Evolutionary conservation across 2,888 invertebrate species (phyloP).

Genomic region (Sympetrum striolatum): DNA sequence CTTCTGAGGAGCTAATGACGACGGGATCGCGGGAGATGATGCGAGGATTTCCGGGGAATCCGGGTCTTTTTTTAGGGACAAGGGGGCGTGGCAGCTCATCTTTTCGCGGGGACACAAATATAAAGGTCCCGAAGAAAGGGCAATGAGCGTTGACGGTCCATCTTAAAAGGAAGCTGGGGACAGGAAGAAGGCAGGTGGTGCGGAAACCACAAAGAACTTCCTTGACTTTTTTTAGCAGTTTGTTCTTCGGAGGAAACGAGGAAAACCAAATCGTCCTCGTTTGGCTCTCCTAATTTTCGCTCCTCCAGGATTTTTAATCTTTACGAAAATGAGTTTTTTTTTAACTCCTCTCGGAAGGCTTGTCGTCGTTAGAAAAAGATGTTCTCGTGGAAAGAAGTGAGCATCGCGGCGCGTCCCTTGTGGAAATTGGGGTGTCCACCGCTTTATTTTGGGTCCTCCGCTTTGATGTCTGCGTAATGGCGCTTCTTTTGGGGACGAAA

Average conservation of each 20-base stretch:
- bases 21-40: background rate
- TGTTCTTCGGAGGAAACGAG: background rate
- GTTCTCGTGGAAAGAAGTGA: background rate
- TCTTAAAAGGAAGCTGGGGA: background rate
- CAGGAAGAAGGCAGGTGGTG: background rate
- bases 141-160: background rate
- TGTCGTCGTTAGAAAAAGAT: background rate
- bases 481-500: background rate
- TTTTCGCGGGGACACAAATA: background rate
- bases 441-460: background rate
- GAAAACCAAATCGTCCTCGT: background rate
- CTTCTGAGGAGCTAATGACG: constrained; percentile 3
- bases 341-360: background rate
- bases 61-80: background rate
- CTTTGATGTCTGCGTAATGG: background rate
- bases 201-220: background rate
- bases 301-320: background rate
- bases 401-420: background rate
- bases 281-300: background rate
- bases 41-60: background rate
- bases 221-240: background rate
- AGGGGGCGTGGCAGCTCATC: background rate
- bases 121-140: background rate
- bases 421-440: background rate
- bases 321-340: background rate